Evolutionary conservation across 2,113 vertebrate species (phyloP), one percentile per base, ranked within the genome.

Genomic region (Petromus typicus): DNA sequence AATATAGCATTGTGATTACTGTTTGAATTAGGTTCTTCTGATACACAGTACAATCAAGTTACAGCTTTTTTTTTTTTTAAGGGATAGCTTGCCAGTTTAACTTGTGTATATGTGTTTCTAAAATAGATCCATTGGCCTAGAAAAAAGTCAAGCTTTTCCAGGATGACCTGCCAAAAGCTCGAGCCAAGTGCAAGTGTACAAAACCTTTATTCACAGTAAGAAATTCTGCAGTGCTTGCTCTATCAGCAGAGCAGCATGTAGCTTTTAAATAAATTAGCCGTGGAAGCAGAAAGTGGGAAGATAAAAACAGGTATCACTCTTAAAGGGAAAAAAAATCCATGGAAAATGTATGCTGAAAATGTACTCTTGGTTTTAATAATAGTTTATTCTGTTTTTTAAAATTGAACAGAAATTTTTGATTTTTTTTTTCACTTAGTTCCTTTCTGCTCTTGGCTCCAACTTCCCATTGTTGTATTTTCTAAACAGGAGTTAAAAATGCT

Each of bases 351-450:
- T 7, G n/a, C 66, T 59, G 45, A 86, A 93, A 88, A 84, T 56
- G 6, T 11, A 43, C 45, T 45, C 9, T 87, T 92, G 43, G 64
- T 89, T 96, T 90, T 91, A 51, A 82, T 87, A 92, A 40, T 51
- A n/a, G 43, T 78, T 78, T 94, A 51, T 94, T 73, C 22, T 86
- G 30, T 94, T 85, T 85, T 83, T 92, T 82, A 83, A 92, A 61
- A 86, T 43, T 54, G 75, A 59, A 64, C 43, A 69, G 12, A 20
- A 79, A n/a, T 30, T 17, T 27, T 22, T 25, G 16, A 48, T 76
- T 32, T 32, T 6, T 7, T 8, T 66, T 64, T 95, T 83, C 48
- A 59, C 37, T 40, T 4, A 45, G 0, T 51, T 89, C 51, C 81
- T 94, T 87, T 96, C 51, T 1, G 1, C 23, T 30, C 32, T 27